Evolutionary conservation across 37 sponge, comb jelly and placozoan species (phyloP).

Genomic region (Axinella damicornis): DNA sequence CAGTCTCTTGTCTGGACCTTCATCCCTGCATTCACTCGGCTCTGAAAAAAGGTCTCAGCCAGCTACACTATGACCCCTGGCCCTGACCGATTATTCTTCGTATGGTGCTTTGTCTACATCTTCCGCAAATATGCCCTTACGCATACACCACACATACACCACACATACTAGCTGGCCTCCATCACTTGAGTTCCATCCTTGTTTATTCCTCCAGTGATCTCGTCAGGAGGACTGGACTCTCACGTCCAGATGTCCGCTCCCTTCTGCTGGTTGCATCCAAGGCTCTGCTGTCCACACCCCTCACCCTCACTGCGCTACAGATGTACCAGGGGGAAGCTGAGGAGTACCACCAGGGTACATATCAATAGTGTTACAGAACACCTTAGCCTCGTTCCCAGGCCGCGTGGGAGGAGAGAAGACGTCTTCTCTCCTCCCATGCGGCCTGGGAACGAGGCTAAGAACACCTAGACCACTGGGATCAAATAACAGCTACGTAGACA

Average conservation of each 20-base stretch:
- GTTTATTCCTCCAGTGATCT: slow-evolving; percentile 37
- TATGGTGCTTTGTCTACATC: no score
- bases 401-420: no score
- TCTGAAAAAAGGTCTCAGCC: slow-evolving; percentile 52
- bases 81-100: no score
- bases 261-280: slow-evolving; percentile 37
- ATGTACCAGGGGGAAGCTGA: slow-evolving; percentile 7
- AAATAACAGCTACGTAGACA: no score
- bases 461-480: no score
- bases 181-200: slow-evolving; percentile 28
- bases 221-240: slow-evolving; percentile 50
- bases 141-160: no score
- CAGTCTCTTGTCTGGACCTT: slow-evolving; percentile 18
- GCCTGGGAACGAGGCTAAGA: no score
- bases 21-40: slow-evolving; percentile 52
- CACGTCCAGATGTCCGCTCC: slow-evolving; percentile 21
- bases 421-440: no score
- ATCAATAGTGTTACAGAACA: no score
- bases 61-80: no score
- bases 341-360: slow-evolving; percentile 11
- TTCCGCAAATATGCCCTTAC: no score
- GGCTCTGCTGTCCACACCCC: slow-evolving; percentile 3
- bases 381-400: no score
- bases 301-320: slow-evolving; percentile 29
- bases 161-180: slow-evolving; percentile 25